Conservation (phyloP, 2,113 vertebrate genomes). For the Cinclus mexicanus region DNA sequence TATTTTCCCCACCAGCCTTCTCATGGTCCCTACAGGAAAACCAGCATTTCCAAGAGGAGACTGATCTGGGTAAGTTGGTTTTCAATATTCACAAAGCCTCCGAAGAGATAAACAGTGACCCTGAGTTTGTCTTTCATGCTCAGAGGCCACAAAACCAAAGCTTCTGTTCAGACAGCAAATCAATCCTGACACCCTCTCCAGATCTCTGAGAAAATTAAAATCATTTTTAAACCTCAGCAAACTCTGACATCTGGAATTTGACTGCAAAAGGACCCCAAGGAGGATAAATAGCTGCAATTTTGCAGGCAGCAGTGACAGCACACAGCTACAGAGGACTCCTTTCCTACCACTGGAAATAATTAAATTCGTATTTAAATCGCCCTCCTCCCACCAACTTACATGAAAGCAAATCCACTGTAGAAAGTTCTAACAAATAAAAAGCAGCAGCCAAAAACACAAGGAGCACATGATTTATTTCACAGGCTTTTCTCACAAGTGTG, state of each 20-base stretch:
- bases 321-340: not conserved
- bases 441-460: not conserved
- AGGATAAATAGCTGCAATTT: constrained; percentile 45
- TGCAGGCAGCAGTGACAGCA: constrained; percentile 25
- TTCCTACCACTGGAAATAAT: not conserved
- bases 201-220: constrained; percentile 34
- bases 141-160: not conserved
- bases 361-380: not conserved
- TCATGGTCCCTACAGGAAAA: not conserved
- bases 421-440: not conserved
- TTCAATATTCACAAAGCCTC: not conserved
- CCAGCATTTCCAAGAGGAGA: not conserved
- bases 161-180: not conserved
- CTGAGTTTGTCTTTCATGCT: not conserved
- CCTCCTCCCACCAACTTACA: not conserved
- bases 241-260: constrained; percentile 18
- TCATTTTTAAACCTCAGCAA: constrained; percentile 27
- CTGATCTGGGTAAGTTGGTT: not conserved
- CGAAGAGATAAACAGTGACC: not conserved
- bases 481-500: not conserved
- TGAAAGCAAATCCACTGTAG: not conserved
- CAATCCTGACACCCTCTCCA: not conserved
- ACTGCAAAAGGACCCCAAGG: not conserved
- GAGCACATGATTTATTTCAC: not conserved
- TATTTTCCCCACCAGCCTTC: not conserved